Conservation (phyloP, 2,113 vertebrate species). For the Zosterops japonicus region DNA sequence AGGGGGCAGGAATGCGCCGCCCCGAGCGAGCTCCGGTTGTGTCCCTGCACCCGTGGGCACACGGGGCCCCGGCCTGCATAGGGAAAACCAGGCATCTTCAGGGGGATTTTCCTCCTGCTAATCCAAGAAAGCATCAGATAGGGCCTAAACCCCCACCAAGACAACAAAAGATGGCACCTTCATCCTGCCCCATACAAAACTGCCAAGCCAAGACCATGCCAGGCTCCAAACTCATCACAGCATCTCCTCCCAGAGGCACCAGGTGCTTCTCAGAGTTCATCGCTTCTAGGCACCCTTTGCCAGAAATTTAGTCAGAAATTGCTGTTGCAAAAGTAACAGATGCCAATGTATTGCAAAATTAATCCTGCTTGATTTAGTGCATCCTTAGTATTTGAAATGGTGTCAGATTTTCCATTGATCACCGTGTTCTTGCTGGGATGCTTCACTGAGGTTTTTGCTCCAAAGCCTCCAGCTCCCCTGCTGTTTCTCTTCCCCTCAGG, state of each 20-base stretch:
- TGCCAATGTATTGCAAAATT: background rate
- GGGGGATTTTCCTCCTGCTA: background rate
- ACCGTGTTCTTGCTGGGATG: rapidly evolving
- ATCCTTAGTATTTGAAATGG: background rate
- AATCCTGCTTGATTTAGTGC: background rate
- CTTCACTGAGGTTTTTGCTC: rapidly evolving
- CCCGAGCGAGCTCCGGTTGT: background rate
- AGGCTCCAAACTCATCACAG: background rate
- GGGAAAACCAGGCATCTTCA: background rate
- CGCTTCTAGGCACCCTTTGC: background rate
- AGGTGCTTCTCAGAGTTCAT: background rate
- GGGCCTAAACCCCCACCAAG: background rate
- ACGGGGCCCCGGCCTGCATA: rapidly evolving
- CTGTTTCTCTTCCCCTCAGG: rapidly evolving
- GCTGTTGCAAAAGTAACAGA: background rate
- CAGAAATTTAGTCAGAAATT: background rate
- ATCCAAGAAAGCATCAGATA: background rate
- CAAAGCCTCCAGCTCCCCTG: rapidly evolving
- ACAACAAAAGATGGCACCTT: background rate
- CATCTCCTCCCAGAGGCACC: background rate
- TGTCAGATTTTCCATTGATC: rapidly evolving
- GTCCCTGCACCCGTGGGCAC: background rate
- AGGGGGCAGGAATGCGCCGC: slow-evolving; percentile 52
- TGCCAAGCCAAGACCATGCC: background rate
- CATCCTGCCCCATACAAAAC: rapidly evolving